Conservation (phyloP, 2,888 invertebrate genomes). For the Hirtodrosophila alboralis region DNA sequence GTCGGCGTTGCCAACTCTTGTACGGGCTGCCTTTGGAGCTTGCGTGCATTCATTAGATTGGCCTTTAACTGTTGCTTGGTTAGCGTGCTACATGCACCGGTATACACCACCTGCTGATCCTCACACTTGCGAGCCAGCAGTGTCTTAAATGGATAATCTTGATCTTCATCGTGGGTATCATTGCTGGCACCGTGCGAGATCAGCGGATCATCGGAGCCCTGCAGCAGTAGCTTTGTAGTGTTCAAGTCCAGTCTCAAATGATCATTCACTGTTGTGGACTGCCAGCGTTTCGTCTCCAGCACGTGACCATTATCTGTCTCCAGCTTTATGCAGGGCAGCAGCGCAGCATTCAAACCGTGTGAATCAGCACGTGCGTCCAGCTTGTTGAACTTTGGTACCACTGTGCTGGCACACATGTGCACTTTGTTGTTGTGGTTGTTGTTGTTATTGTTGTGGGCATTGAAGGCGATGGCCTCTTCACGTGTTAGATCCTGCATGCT, state of each 20-base stretch:
- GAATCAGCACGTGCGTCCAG: slow-evolving; percentile 24
- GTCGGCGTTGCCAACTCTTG: slow-evolving; percentile 16
- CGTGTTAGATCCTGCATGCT: slow-evolving; percentile 82
- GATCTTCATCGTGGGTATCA: slow-evolving; percentile 80
- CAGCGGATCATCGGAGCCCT: slow-evolving; percentile 84
- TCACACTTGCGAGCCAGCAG: slow-evolving; percentile 49
- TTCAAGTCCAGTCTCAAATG: slow-evolving; percentile 54
- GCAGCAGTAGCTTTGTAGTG: slow-evolving; percentile 77
- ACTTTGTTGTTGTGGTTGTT: slow-evolving; percentile 25
- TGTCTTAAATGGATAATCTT: slow-evolving; percentile 80
- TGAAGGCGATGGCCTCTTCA: slow-evolving; percentile 54
- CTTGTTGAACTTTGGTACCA: slow-evolving; percentile 16
- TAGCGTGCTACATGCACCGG: slow-evolving; percentile 72
- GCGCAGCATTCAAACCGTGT: slow-evolving; percentile 7
- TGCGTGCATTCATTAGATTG: slow-evolving; percentile 72
- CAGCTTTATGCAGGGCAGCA: slow-evolving; percentile 59
- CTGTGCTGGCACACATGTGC: slow-evolving; percentile 33
- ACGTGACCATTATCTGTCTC: slow-evolving; percentile 57
- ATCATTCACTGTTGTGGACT: slow-evolving; percentile 39
- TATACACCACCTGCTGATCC: slow-evolving; percentile 33
- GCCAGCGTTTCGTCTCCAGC: slow-evolving; percentile 50
- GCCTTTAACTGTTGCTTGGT: slow-evolving; percentile 82
- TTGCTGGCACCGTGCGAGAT: slow-evolving; percentile 83
- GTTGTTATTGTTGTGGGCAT: slow-evolving; percentile 28
- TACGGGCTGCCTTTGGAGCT: slow-evolving; percentile 27